These are phyloP conservation scores for Mactromeris polynyma DNA, from an alignment of 2,888 invertebrate genomes.

Conservation along the genomic window DNA sequence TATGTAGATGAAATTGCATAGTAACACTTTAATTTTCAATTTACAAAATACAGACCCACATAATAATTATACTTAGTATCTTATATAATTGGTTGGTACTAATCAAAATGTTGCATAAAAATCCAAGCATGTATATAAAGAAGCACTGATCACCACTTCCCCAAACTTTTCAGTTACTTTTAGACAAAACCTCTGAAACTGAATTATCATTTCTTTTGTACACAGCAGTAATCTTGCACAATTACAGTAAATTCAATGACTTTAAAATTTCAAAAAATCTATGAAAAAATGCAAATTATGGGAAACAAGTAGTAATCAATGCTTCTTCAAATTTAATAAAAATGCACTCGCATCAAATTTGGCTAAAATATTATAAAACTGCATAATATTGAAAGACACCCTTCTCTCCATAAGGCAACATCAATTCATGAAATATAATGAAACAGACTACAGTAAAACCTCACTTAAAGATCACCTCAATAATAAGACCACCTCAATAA, in stretches of 20 bases:
- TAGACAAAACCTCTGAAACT: not conserved
- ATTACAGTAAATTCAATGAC: not conserved
- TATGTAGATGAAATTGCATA: slow-evolving; percentile 19
- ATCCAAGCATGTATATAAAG: slow-evolving; percentile 17
- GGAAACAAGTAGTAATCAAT: not conserved
- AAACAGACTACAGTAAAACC: too few species aligned
- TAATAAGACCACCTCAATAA: too few species aligned
- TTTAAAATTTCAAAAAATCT: not conserved
- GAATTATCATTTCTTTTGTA: not conserved
- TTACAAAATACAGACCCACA: slow-evolving; percentile 12
- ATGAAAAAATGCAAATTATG: not conserved
- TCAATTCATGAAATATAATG: slow-evolving; percentile 40
- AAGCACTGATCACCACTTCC: slow-evolving; percentile 1
- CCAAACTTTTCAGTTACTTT: not conserved
- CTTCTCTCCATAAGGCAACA: slow-evolving; percentile 59
- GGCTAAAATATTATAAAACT: slow-evolving; percentile 35
- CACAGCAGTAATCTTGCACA: not conserved
- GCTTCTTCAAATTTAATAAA: slow-evolving; percentile 22
- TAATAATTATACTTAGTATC: not conserved
- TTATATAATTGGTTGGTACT: slow-evolving; percentile 4
- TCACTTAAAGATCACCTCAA: too few species aligned
- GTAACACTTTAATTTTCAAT: not conserved
- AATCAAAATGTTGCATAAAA: slow-evolving; percentile 13
- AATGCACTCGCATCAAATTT: slow-evolving; percentile 27
- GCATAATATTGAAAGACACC: slow-evolving; percentile 70